Evolutionary conservation across 2,888 invertebrate species (phyloP), one percentile per base, ranked within the genome.

Genomic region (Parascotia fuliginaria): DNA sequence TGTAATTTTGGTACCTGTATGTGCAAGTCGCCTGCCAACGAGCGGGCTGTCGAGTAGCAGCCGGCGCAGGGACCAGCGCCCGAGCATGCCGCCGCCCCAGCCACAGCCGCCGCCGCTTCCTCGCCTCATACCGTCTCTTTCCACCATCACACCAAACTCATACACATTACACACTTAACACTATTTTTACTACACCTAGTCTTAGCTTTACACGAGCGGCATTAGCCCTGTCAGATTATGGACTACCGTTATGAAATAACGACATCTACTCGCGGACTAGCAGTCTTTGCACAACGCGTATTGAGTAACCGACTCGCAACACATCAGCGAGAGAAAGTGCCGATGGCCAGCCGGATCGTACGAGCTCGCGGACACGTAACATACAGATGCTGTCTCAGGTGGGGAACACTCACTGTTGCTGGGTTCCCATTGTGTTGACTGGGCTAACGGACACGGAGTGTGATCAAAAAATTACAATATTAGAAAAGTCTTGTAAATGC

Each of bases 31-130:
- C 42, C 95, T 91, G 28, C 95, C 95, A 46, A 95, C 93, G 13
- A 95, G 89, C 2, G 95, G 95, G 79, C 95, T 95, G 65, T 95
- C 94, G 51, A 95, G 94, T 49, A 96, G 92, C 57, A 96, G 87
- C 55, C 95, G 93, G 37, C 95, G 93, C 31, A 96, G 83, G 13
- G 95, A 96, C 92, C 95, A 95, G 69, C 95, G 89, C 57, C 92
- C 89, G 42, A 91, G 79, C 60, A 89, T 78, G 48, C 91, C 92
- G 54, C 90, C 88, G 60, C 91, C 89, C 85, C 92, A 89, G 73
- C 89, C 83, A 60, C 89, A 88, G 60, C 89, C 87, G 36, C 83
- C 80, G 49, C 84, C 82, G 73, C 89, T 81, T 58, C 89, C 89
- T 52, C 90, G 87, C 59, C 90, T 73, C 84, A 85, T 84, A n/a